phyloP scores from a whole-genome alignment of 2,888 invertebrate genomes.

The Resseliella maxima region DNA sequence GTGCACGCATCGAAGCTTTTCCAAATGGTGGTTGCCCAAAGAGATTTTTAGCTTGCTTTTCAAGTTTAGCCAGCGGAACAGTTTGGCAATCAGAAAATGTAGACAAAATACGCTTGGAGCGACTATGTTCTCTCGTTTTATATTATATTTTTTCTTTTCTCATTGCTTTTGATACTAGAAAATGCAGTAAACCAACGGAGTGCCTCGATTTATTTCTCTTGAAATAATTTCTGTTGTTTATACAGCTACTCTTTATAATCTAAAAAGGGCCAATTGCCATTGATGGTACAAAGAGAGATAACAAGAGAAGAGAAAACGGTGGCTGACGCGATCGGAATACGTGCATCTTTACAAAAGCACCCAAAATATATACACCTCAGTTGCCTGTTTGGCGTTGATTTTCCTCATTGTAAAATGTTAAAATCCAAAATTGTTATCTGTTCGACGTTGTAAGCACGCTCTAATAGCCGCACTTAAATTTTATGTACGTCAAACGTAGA shows the following conservation, averaged over 20 bases:
- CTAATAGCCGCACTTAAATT: slow-evolving; percentile 51
- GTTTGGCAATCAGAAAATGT: not conserved
- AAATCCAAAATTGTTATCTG: not conserved
- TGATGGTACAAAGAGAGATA: not conserved
- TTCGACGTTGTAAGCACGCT: not conserved
- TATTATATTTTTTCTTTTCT: not conserved
- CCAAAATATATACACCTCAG: not conserved
- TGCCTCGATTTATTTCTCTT: not conserved
- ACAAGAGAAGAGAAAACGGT: not conserved
- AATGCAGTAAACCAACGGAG: not conserved
- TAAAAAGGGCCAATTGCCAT: not conserved
- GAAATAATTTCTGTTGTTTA: slow-evolving; percentile 39
- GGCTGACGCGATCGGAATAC: not conserved
- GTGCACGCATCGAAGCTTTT: not conserved
- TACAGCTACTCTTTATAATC: not conserved
- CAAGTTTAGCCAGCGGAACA: not conserved
- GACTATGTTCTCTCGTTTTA: not conserved
- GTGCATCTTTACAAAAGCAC: not conserved
- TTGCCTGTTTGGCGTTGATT: not conserved
- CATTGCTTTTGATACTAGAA: too few species aligned
- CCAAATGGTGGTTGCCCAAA: not conserved
- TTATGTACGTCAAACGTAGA: slow-evolving; percentile 23
- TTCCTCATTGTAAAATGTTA: not conserved
- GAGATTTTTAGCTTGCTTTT: not conserved
- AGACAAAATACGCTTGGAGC: not conserved